Evolutionary conservation across 2,888 invertebrate species (phyloP), one percentile per base, ranked within the genome.

Genomic region (Cataglyphis cursor): DNA sequence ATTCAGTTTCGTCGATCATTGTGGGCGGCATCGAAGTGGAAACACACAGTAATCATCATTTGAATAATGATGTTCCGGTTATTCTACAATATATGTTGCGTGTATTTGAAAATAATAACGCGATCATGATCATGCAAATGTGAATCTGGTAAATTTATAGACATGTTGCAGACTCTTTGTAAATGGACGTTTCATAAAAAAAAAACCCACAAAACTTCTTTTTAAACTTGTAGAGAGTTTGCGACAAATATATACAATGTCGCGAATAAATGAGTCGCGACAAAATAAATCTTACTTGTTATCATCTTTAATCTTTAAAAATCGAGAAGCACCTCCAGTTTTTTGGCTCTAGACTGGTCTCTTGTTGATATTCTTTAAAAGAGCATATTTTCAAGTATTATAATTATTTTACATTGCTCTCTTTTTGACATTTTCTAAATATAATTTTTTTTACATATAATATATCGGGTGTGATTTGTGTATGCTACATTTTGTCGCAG

Each of bases 1-100:
- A 61, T 78, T 35, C 35, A 28, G 44, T 80, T 72, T 70, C 15
- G 18, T 21, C 35, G 24, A n/a, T 18, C 28, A 59, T 68, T 64
- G 80, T 83, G 18, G 83, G 83, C 64, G 65, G 61, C 15, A 31
- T 48, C 59, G 18, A 76, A 66, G n/a, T 48, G n/a, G 51, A n/a
- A 51, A 51, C 3, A 51, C 51, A 48, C 6, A 54, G 35, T 70
- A 44, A 80, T 76, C 76, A 31, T 57, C 41, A 80, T 70, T 44
- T 80, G 31, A 70, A 80, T 80, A 44, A 44, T 44, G 24, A 80
- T 24, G 70, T 44, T 35, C 24, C 8, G 59, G 44, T 78, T 78
- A 70, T 70, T 44, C 24, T 70, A 44, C 18, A 44, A 68, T 31
- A 28, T 78, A 68, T 21, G 21, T 78, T 8, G 31, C 51, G 10